Evolutionary conservation across 1,140 invertebrate species (phyloP), one percentile per base, ranked within the genome.

Genomic region (Steinernema feltiae): DNA sequence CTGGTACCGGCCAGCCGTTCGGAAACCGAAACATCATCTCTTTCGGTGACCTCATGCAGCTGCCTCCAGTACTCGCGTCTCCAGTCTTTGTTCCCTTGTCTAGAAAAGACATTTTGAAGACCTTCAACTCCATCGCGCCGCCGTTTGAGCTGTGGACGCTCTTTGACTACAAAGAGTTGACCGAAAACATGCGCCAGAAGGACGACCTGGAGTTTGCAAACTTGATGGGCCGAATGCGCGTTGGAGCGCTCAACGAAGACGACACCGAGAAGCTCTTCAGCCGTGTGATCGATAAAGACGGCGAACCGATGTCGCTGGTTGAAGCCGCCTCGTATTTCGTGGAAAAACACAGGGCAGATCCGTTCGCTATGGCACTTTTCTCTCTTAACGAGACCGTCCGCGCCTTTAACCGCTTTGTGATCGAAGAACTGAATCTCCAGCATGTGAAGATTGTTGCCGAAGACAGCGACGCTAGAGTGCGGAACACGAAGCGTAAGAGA

Each of bases 161-260:
- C 18, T 75, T 73, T 71, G 0, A n/a, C 0, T 76, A 76, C 31
- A 15, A 15, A 21, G 75, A 76, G 3, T 29, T 76, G 1, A 74
- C 71, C 1, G 1, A 46, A 3, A 76, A 76, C 7, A 75, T 76
- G 75, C 73, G 75, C 21, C 75, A 75, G 48, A 48, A 27, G 0
- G 72, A 76, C 0, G 75, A 74, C 32, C 21, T 30, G 30, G 71
- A 0, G 1, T 76, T 73, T 18, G 75, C 72, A 0, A 2, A 75
- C 0, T 3, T 76, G 29, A 32, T 76, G 0, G 72, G 29, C 32
- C n/a, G 70, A 1, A 74, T 75, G 1, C 74, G 74, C 1, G 15
- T 29, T 1, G 41, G 17, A 18, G 27, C 70, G n/a, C 1, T 29
- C 1, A 32, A 1, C 1, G 1, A 1, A n/a, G 70, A 75, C 1